Evolutionary conservation across 2,797 vertebrate genomes (phyloP).

Genomic region (Leucoraja ocellata): DNA sequence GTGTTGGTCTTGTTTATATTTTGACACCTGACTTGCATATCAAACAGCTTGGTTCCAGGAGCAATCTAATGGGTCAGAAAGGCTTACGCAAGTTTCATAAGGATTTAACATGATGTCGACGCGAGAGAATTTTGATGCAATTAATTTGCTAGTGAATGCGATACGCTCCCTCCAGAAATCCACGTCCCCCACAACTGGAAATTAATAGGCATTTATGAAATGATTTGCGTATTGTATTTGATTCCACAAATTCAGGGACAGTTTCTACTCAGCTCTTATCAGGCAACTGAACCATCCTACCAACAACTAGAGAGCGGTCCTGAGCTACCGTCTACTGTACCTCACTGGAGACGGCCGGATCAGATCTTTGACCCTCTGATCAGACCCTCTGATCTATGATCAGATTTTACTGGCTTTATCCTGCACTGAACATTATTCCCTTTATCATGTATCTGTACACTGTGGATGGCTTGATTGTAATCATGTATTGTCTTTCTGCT

Average conservation of each 20-base stretch:
- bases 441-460: no score
- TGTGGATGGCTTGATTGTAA: no score
- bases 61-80: conserved; percentile 16
- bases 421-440: no score
- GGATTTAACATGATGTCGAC: conserved; percentile 24
- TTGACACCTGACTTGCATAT: conserved; percentile 35
- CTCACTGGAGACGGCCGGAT: no score
- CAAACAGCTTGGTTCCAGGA: background rate
- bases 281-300: no score
- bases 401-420: no score
- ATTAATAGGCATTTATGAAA: background rate
- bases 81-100: background rate
- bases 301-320: no score
- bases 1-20: conserved; percentile 33
- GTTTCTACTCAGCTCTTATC: no score
- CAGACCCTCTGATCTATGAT: no score
- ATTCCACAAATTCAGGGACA: background rate
- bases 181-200: background rate
- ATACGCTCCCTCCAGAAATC: background rate
- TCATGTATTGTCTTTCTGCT: no score
- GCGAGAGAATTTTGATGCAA: background rate
- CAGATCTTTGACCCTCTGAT: no score
- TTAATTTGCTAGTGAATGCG: background rate
- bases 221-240: background rate
- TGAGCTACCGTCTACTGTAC: no score